These are phyloP conservation scores for Scatophagus argus DNA, from an alignment of 2,113 vertebrate genomes.

Conservation along the genomic window DNA sequence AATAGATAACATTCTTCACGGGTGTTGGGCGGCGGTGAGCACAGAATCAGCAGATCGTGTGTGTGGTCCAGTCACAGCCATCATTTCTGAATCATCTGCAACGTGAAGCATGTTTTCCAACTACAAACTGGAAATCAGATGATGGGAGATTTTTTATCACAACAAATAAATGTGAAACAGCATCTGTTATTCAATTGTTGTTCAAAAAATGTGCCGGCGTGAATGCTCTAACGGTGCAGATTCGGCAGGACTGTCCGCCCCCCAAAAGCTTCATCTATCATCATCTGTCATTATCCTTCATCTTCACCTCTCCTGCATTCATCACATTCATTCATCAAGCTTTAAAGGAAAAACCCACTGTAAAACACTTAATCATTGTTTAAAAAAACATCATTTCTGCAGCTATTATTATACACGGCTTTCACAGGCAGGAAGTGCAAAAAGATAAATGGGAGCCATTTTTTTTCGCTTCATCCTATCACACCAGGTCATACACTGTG, in stretches of 20 bases:
- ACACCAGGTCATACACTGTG: neutral
- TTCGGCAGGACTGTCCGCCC: neutral
- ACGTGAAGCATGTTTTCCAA: constrained; percentile 5
- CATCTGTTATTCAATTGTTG: neutral
- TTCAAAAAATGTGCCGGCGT: neutral
- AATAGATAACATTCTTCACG: constrained; percentile 68
- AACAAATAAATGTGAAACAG: neutral
- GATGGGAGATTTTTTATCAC: neutral
- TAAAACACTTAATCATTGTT: constrained; percentile 1
- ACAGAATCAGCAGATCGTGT: constrained; percentile 29
- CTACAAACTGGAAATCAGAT: neutral
- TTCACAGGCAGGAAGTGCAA: too few relatives aligned
- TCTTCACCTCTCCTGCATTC: constrained; percentile 23
- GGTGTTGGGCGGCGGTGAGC: constrained; percentile 47
- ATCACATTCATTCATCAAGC: constrained; percentile 26
- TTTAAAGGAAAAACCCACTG: constrained; percentile 1
- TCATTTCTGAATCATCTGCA: constrained; percentile 41
- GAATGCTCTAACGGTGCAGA: neutral
- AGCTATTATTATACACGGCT: neutral
- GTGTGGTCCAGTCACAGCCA: constrained; percentile 54
- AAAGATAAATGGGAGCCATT: neutral
- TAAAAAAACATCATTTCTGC: neutral
- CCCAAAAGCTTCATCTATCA: constrained; percentile 34
- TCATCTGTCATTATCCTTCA: constrained; percentile 21
- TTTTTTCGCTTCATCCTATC: neutral